Base-by-base conservation (phyloP, 2,797 vertebrate species). In the Chrysocyon brachyurus region DNA sequence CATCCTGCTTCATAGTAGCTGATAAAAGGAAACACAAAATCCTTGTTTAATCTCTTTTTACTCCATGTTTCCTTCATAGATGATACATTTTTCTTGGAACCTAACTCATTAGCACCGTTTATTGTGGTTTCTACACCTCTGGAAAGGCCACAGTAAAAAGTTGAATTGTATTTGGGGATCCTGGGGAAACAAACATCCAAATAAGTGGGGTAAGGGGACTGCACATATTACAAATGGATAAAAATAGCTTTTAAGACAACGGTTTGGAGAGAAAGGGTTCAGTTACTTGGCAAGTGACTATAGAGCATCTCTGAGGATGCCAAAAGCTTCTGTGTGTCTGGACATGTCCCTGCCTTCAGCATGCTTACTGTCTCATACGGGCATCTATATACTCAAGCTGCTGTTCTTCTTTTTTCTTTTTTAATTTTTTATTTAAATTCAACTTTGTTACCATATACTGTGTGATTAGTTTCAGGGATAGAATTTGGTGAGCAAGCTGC, bases 21-120 rank as follows among this genome's bases (percentile, higher is more conserved):
- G 57, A 49, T n/a, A 81, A 72, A 64, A 66, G 31, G 68, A 73
- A 83, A 91, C 56, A 79, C 2, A 84, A 72, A 90, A 61, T 40
- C 40, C n/a, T 73, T 12, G 31, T 19, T n/a, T 72, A 24, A 12
- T 26, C 66, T 59, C 1, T 33, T 73, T 33, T 56, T 63, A 81
- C 79, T 77, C 22, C 68, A 21, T 6, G 28, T 19, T 57, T 90
- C 22, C 26, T 84, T 68, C 49, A 11, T 10, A 75, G 33, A 17
- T 40, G 12, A 19, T 0, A 14, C 7, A 4, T 86, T 94, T 68
- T 46, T 79, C 75, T 64, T 64, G 31, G 49, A 91, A 93, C 59
- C 54, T 59, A 87, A 91, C n/a, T 73, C 31, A 9, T 56, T 64
- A 86, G 56, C 15, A 9, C 26, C 66, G 31, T 54, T 26, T 85